Base-by-base conservation (phyloP, 2,888 invertebrate species). In the Ochropacha duplaris region DNA sequence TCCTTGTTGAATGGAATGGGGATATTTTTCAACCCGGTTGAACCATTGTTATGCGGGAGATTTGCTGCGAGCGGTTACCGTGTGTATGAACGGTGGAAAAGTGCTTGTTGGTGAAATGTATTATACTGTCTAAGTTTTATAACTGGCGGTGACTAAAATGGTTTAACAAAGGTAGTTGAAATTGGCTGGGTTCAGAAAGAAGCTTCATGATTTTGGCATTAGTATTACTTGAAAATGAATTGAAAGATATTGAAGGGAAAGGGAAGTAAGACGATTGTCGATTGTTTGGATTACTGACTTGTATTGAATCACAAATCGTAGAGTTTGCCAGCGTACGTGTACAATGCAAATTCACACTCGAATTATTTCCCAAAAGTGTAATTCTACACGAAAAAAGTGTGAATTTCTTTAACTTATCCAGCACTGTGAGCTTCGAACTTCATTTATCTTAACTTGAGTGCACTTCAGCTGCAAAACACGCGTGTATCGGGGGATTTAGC, bases 391-490 rank as follows among this genome's bases (percentile, higher is more conserved):
- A 9, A 4, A 31, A 31, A 8, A 6, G 6, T 31, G 4, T 31
- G 9, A 8, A 31, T 9, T 36, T 11, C 39, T 16, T 2, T 3
- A 16, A 16, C 39, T 6, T 9, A 19, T 44, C 6, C 22, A 52
- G 31, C 31, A 39, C 54, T 52, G 52, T 34, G 56, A 61, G 56
- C 36, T 39, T 49, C 28, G 34, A 56, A 51, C 54, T 55, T 55
- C 55, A 57, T 64, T 58, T 55, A 60, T 62, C 54, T 58, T 50
- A 49, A 36, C 57, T 55, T 26, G 58, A 61, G 61, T 63, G 63
- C 61, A 63, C 54, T 49, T 58, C 39, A 50, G 34, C 22, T 55
- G 55, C 55, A 36, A 22, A 44, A 54, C 57, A 57, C 57, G 54
- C 61, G 44, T 36, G 59, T 56, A 60, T 62, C 58, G 61, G 22